A percentile compares a stretch with the other conserved stretches of the same genome.
Conservation (phyloP, 2,888 invertebrate genomes). For the Stegana nigrithorax region DNA sequence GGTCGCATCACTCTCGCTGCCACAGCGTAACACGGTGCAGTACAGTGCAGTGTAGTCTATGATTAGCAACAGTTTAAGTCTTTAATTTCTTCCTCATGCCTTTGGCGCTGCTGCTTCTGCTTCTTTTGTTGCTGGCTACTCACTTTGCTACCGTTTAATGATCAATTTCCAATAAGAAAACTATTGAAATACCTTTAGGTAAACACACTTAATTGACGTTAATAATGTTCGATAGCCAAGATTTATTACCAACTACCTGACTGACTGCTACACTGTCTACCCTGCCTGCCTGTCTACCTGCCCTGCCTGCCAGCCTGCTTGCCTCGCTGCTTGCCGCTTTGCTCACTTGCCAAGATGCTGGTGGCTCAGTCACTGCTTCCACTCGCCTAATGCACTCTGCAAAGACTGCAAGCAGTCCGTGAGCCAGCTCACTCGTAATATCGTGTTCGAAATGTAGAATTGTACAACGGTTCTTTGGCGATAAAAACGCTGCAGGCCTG, state of each 20-base stretch:
- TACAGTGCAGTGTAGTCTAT: not conserved
- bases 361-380: no score
- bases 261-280: not conserved
- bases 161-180: no score
- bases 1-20: not conserved
- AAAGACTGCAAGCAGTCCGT: not conserved
- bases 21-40: no score
- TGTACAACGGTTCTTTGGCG: slow-evolving; percentile 4
- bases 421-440: not conserved
- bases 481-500: not conserved
- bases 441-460: no score
- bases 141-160: slow-evolving; percentile 11
- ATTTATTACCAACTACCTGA: slow-evolving; percentile 13
- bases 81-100: slow-evolving; percentile 10
- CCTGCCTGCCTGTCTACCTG: not conserved
- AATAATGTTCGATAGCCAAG: slow-evolving; percentile 18
- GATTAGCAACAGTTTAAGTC: slow-evolving; percentile 9
- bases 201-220: slow-evolving; percentile 17
- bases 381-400: not conserved
- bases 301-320: no score
- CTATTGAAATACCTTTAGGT: slow-evolving; percentile 9
- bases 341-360: no score
- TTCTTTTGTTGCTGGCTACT: not conserved
- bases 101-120: not conserved
- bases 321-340: no score